phyloP scores from a whole-genome alignment of 2,113 vertebrate species.

The Mobula birostris region DNA sequence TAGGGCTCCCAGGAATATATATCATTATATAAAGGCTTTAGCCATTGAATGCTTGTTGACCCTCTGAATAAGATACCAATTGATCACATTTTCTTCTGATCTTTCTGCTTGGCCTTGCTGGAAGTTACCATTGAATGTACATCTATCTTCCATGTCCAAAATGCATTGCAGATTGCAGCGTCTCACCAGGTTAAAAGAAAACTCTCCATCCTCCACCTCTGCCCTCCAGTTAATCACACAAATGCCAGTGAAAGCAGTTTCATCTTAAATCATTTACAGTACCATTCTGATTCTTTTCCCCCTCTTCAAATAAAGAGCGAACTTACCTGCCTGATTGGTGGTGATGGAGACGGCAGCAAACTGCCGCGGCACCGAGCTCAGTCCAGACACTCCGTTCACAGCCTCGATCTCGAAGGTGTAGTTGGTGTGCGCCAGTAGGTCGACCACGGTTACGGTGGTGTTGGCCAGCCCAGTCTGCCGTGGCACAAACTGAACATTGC shows the following conservation, averaged over 20 bases:
- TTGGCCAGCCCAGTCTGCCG: slow-evolving; percentile 76
- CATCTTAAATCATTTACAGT: background rate
- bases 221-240: background rate
- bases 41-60: background rate
- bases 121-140: background rate
- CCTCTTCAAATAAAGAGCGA: background rate
- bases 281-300: background rate
- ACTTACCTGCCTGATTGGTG: slow-evolving; percentile 93
- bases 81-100: too few species aligned
- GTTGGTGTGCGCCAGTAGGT: slow-evolving; percentile 92
- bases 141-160: background rate
- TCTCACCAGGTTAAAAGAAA: background rate
- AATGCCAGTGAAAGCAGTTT: background rate
- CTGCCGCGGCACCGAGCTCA: slow-evolving; percentile 67
- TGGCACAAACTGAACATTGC: slow-evolving; percentile 80
- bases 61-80: background rate
- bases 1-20: background rate
- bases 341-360: slow-evolving; percentile 90
- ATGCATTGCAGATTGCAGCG: background rate
- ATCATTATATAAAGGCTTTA: background rate
- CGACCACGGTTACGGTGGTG: slow-evolving; percentile 83
- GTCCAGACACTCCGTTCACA: slow-evolving; percentile 76
- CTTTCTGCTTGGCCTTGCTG: background rate
- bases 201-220: background rate
- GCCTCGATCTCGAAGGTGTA: slow-evolving; percentile 97